Evolutionary conservation across 1,140 invertebrate species (phyloP), one percentile per base, ranked within the genome.

Genomic region (Mycetomoellerius zeteki): DNA sequence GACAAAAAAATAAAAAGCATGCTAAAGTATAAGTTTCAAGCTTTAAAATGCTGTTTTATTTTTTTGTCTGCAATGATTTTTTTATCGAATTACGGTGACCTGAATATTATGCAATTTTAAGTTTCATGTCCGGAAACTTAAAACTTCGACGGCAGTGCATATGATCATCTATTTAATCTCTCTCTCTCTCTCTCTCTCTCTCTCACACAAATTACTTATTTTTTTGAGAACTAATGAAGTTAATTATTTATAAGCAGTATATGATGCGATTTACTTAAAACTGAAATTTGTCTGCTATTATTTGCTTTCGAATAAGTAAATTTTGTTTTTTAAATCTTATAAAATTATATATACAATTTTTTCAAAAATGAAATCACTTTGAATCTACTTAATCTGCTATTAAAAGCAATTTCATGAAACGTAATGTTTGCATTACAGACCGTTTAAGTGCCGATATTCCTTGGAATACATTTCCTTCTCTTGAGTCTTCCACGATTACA

Each of bases 401-500:
- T 27, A n/a, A 62, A 33, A 16, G 12, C 6, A 2, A 8, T 52
- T 47, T 27, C 16, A 27, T 10, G 10, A 64, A 60, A 21, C n/a
- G 7, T 16, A 19, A 50, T 47, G 10, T 75, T 80, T 88, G 50
- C 54, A 50, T 58, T 54, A 69, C 2, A 76, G 16, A 89, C 37
- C 14, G 47, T 33, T 78, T 56, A 14, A 56, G 19, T 30, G 37
- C 2, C 12, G 14, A 30, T 47, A 47, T 65, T 78, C 27, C 64
- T 1, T 14, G 5, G 5, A 81, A 69, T 52, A 80, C 5, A 27
- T 43, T 54, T 24, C 56, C 8, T n/a, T 71, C 19, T 58, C 10
- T 24, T 37, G 2, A 24, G 16, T 24, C 5, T 60, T 62, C 8
- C 54, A 47, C 30, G 62, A 64, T 93, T 93, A 94, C 60, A 94